phyloP scores from a whole-genome alignment of 2,113 vertebrate genomes.

The Ranitomeya imitator region DNA sequence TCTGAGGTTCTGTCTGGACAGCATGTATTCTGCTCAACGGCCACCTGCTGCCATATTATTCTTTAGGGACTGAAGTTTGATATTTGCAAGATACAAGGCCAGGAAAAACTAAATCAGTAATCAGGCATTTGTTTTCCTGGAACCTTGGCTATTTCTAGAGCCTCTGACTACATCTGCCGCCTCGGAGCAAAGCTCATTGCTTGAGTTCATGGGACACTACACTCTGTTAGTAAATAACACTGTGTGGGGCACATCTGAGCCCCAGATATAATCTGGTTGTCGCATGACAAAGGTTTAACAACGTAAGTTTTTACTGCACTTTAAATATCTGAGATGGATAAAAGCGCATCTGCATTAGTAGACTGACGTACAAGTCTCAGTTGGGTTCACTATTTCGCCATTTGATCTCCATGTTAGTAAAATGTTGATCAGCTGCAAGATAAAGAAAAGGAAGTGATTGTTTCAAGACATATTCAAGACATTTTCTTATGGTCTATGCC shows the following conservation, averaged over 20 bases:
- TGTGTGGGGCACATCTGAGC: conserved; percentile 2
- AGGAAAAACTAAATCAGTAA: not conserved
- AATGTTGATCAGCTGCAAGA: not conserved
- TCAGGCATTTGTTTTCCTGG: not conserved
- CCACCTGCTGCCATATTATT: not conserved
- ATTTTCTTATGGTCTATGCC: too few species aligned
- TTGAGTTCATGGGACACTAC: not conserved
- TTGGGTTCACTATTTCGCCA: not conserved
- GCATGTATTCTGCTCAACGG: not conserved
- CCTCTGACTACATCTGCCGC: not conserved
- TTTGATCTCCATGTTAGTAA: not conserved
- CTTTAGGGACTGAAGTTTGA: not conserved
- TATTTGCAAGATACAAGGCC: not conserved
- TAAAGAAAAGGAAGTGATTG: not conserved
- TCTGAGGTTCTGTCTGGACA: not conserved
- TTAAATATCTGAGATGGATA: conserved; percentile 1
- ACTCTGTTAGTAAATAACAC: conserved; percentile 20
- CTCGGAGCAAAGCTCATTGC: not conserved
- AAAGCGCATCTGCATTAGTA: conserved; percentile 16
- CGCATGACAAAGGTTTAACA: not conserved
- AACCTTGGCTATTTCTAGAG: not conserved
- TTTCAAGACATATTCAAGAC: too few species aligned
- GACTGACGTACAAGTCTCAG: not conserved
- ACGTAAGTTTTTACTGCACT: not conserved
- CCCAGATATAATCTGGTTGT: conserved; percentile 24